Conservation (phyloP, 1,140 invertebrate genomes). For the Sweltsa coloradensis region DNA sequence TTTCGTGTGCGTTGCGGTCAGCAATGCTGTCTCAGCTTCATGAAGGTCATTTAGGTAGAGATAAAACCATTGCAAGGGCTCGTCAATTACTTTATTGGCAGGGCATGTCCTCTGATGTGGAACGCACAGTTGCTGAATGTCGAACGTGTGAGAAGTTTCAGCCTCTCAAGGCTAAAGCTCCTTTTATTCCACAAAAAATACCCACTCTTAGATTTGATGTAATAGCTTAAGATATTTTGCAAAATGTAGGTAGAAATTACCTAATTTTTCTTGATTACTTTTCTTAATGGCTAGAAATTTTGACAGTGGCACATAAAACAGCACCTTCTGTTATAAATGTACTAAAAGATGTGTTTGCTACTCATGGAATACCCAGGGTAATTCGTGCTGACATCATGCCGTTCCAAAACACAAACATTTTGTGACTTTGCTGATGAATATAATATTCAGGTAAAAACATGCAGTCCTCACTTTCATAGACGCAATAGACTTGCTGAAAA, state of each 20-base stretch:
- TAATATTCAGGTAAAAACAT: background rate
- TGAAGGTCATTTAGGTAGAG: conserved; percentile 3
- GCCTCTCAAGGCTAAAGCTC: conserved; percentile 8
- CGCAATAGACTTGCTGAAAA: conserved; percentile 1
- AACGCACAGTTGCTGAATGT: conserved; percentile 4
- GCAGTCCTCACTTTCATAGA: background rate
- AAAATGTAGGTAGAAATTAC: background rate
- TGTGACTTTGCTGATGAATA: background rate
- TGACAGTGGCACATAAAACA: background rate
- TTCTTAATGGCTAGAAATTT: background rate
- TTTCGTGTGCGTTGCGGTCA: background rate
- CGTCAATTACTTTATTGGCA: conserved; percentile 10
- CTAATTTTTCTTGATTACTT: conserved; percentile 1
- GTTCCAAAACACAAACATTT: background rate
- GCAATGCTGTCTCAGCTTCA: background rate
- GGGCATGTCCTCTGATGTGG: background rate
- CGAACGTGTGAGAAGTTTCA: conserved; percentile 5
- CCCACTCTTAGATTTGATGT: background rate
- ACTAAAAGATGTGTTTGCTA: background rate
- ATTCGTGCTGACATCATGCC: background rate
- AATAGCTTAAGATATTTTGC: conserved; percentile 2
- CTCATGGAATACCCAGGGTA: conserved; percentile 1
- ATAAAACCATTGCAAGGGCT: background rate
- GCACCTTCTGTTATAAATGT: background rate
- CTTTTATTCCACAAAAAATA: conserved; percentile 9